A percentile compares a stretch with the other conserved stretches of the same genome.
Conservation (phyloP, 1,140 invertebrate species). For the Maniola jurtina region DNA sequence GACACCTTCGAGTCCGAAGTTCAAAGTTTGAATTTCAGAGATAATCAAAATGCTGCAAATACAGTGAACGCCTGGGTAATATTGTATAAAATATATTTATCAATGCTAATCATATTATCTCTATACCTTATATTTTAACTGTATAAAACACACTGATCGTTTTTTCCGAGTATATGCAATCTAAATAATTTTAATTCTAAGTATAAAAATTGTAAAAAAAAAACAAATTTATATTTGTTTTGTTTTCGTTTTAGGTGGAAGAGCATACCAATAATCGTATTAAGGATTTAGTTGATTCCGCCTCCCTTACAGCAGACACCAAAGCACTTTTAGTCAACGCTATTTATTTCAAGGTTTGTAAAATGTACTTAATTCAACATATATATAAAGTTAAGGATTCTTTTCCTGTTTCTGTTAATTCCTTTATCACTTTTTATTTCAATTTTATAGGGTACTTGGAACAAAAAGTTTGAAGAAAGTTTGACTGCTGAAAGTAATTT, state of each 20-base stretch:
- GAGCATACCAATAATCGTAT: constrained; percentile 86
- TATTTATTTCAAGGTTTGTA: constrained; percentile 57
- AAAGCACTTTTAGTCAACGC: constrained; percentile 80
- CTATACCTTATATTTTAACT: too few relatives aligned
- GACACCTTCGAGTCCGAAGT: constrained; percentile 42
- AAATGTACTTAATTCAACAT: not conserved
- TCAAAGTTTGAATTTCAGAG: constrained; percentile 49
- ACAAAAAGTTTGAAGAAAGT: constrained; percentile 39
- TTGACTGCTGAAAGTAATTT: constrained; percentile 49
- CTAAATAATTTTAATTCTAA: too few relatives aligned
- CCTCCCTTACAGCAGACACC: constrained; percentile 76
- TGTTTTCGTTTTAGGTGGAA: constrained; percentile 76
- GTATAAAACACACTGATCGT: too few relatives aligned
- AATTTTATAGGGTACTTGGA: constrained; percentile 55
- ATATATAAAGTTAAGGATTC: too few relatives aligned
- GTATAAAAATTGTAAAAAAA: not conserved
- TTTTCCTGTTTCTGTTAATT: too few relatives aligned
- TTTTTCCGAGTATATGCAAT: too few relatives aligned
- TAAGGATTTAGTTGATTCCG: constrained; percentile 81
- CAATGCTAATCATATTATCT: not conserved
- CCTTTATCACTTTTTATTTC: not conserved
- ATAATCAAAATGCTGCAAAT: constrained; percentile 40
- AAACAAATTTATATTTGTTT: not conserved
- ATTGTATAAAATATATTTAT: not conserved
- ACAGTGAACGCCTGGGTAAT: constrained; percentile 78